Percentiles rank a stretch among this genome's conserved stretches.
These are phyloP conservation scores for Epirrhoe tristata DNA, from an alignment of 2,888 invertebrate genomes.

Conservation along the genomic window DNA sequence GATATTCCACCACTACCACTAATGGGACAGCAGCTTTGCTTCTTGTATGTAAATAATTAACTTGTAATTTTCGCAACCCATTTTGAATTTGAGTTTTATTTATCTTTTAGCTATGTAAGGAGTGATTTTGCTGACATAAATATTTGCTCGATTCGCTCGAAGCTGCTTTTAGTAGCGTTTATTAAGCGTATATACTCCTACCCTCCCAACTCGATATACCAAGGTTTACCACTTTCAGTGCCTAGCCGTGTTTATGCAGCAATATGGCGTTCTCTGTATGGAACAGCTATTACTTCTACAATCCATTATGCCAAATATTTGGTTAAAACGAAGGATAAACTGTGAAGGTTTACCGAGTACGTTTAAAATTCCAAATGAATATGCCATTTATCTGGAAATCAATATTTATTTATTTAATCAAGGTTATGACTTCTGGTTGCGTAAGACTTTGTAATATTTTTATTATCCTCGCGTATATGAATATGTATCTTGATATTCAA, in stretches of 20 bases:
- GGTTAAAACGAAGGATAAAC: constrained; percentile 37
- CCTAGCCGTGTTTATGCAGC: constrained; percentile 59
- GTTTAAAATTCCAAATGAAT: constrained; percentile 15
- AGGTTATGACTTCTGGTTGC: constrained; percentile 21
- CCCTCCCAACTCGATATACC: constrained; percentile 71
- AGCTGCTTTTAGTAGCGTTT: constrained; percentile 60
- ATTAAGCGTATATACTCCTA: constrained; percentile 63
- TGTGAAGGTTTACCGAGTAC: constrained; percentile 15
- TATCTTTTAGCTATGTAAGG: constrained; percentile 35
- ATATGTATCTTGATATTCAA: too few relatives aligned
- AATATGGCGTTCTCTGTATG: constrained; percentile 51
- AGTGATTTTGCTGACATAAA: constrained; percentile 53
- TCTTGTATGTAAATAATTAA: constrained; percentile 1
- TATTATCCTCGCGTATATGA: constrained; percentile 10
- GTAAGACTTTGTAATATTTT: constrained; percentile 20
- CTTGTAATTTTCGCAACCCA: constrained; percentile 9
- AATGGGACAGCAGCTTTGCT: constrained; percentile 16
- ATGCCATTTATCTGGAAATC: constrained; percentile 18
- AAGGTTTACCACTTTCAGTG: constrained; percentile 82
- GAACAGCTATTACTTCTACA: constrained; percentile 54
- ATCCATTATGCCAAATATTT: constrained; percentile 37
- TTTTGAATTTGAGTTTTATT: constrained; percentile 15
- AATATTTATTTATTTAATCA: constrained; percentile 20
- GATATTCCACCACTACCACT: constrained; percentile 7
- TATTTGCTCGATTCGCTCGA: constrained; percentile 64